phyloP scores from a whole-genome alignment of 2,113 vertebrate species.

The Corythornis madagascariensis region DNA sequence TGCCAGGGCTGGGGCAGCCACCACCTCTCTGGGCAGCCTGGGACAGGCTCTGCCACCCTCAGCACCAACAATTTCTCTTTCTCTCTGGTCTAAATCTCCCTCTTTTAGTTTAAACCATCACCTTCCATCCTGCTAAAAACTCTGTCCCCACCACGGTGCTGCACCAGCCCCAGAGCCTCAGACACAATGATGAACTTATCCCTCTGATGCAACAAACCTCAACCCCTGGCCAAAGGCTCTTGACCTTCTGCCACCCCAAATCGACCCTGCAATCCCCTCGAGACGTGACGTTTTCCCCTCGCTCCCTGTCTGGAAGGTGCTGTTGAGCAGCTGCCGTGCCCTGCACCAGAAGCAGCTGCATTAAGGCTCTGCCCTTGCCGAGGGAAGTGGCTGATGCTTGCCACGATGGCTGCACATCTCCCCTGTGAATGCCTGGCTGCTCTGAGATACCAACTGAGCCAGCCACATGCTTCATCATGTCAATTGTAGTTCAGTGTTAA shows the following conservation, averaged over 20 bases:
- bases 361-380: background rate
- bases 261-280: fast-evolving
- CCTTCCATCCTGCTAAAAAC: background rate
- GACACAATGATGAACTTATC: fast-evolving
- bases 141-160: background rate
- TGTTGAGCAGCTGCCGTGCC: background rate
- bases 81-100: background rate
- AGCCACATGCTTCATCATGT: constrained; percentile 45
- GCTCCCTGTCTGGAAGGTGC: background rate
- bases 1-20: background rate
- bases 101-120: background rate
- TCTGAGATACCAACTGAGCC: background rate
- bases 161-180: background rate
- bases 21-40: background rate
- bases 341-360: background rate
- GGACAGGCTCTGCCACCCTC: background rate
- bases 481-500: constrained; percentile 46
- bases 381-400: background rate
- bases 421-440: background rate
- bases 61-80: background rate
- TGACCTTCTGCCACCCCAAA: background rate
- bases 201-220: fast-evolving
- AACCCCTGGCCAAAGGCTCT: background rate
- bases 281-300: fast-evolving
- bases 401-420: background rate